Percentiles rank a stretch among this genome's conserved stretches.
Conservation (phyloP, 2,797 vertebrate genomes). For the Myotis planiceps region DNA sequence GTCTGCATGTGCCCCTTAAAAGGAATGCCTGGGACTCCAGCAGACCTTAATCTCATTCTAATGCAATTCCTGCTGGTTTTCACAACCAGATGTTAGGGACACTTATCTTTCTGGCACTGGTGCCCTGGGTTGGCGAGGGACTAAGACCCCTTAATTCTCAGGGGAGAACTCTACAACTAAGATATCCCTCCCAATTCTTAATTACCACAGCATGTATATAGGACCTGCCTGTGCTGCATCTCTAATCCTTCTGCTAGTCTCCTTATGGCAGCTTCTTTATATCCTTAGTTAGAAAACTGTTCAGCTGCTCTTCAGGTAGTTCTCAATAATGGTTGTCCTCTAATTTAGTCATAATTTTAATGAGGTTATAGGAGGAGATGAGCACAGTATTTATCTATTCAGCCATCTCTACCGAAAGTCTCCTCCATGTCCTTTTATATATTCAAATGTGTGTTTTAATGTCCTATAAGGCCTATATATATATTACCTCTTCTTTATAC, state of each 20-base stretch:
- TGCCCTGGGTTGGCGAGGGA: neutral
- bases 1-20: neutral
- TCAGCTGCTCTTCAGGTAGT: neutral
- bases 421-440: neutral
- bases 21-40: neutral
- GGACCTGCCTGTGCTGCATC: neutral
- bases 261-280: neutral
- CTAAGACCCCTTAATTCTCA: neutral
- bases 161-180: neutral
- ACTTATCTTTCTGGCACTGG: neutral
- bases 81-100: neutral
- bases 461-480: neutral
- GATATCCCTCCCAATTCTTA: neutral
- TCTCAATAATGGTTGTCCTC: neutral
- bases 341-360: neutral
- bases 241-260: neutral
- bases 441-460: neutral
- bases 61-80: neutral
- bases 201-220: neutral
- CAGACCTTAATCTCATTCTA: neutral
- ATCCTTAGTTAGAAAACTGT: neutral
- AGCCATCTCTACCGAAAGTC: neutral
- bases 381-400: neutral
- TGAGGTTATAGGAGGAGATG: neutral
- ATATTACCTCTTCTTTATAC: neutral